phyloP scores from a whole-genome alignment of 1,140 invertebrate genomes.

The Nylanderia fulva region DNA sequence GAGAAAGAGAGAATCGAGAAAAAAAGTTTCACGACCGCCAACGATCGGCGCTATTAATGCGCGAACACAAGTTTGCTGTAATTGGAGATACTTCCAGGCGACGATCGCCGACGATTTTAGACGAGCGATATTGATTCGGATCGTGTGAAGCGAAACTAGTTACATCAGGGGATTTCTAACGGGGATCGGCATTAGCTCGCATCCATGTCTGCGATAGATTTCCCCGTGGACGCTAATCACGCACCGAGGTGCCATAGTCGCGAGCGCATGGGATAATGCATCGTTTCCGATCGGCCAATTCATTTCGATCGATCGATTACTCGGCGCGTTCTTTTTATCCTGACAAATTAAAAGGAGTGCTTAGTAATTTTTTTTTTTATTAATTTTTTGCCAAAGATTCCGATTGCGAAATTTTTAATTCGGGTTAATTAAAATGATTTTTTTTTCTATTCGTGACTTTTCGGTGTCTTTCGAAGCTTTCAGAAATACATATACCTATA shows the following conservation, averaged over 20 bases:
- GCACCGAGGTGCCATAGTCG: conserved; percentile 75
- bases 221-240: conserved; percentile 83
- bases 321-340: background rate
- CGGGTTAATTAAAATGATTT: too few species aligned
- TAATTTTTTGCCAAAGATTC: background rate
- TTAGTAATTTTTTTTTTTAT: background rate
- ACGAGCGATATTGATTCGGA: conserved; percentile 25
- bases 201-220: conserved; percentile 80
- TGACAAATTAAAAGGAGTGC: background rate
- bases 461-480: background rate
- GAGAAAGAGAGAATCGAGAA: background rate
- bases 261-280: conserved; percentile 56
- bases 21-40: conserved; percentile 1
- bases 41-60: background rate
- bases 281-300: background rate
- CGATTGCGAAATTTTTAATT: background rate
- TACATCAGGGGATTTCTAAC: conserved; percentile 43
- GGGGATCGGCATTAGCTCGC: conserved; percentile 58
- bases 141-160: conserved; percentile 16
- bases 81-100: conserved; percentile 10
- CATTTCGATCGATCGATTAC: background rate
- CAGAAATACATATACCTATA: conserved; percentile 39
- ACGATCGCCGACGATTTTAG: conserved; percentile 1
- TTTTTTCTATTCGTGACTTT: background rate
- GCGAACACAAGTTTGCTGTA: conserved; percentile 9